Conservation (phyloP, 2,797 vertebrate species). For the Phoxinus dragarum region DNA sequence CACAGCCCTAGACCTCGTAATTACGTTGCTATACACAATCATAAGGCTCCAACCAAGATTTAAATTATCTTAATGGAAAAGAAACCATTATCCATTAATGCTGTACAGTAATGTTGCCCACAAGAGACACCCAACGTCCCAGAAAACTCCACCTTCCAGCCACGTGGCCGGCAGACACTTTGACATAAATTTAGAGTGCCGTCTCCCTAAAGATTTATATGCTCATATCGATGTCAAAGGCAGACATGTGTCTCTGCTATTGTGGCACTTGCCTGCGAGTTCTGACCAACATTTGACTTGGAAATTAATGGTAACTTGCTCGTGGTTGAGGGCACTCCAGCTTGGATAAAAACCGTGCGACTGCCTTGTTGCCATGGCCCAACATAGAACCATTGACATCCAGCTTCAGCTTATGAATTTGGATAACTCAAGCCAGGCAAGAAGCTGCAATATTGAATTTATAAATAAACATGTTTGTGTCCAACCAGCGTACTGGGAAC, state of each 20-base stretch:
- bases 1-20: background rate
- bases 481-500: conserved; percentile 4
- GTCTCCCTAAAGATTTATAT: conserved; percentile 1
- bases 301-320: conserved; percentile 12
- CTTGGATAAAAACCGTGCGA: background rate
- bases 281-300: conserved; percentile 26
- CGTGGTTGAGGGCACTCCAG: background rate
- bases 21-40: background rate
- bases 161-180: background rate
- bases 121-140: background rate
- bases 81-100: background rate
- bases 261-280: background rate
- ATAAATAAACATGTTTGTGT: conserved; percentile 12
- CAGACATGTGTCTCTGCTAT: background rate
- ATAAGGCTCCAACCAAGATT: background rate
- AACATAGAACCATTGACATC: background rate
- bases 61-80: background rate
- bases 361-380: background rate
- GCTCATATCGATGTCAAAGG: background rate
- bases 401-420: conserved; percentile 7
- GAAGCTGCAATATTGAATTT: conserved; percentile 18
- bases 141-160: background rate
- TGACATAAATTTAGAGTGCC: background rate
- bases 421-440: background rate
- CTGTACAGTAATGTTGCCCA: background rate